A percentile compares a stretch with the other conserved stretches of the same genome.
Conservation (phyloP, 2,797 vertebrate species). For the Anguilla anguilla region DNA sequence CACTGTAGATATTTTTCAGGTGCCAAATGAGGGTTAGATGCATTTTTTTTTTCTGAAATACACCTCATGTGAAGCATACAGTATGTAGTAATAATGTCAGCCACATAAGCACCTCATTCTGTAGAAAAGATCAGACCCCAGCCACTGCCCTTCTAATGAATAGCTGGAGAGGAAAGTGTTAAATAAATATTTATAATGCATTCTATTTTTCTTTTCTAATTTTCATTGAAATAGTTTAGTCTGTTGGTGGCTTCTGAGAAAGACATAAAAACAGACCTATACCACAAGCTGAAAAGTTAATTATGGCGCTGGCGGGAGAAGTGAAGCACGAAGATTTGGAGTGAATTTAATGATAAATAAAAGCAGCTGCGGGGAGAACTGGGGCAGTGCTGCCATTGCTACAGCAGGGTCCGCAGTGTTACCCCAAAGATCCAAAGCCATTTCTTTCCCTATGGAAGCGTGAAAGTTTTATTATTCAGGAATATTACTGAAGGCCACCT, state of each 20-base stretch:
- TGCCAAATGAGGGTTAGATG: background rate
- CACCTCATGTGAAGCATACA: background rate
- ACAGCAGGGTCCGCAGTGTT: slow-evolving; percentile 58
- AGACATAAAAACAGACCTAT: slow-evolving; percentile 53
- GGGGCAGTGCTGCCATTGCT: slow-evolving; percentile 48
- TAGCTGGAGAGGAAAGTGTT: slow-evolving; percentile 60
- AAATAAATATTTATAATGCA: slow-evolving; percentile 61
- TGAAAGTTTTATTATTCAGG: slow-evolving; percentile 27
- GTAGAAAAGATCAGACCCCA: background rate
- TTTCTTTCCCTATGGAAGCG: slow-evolving; percentile 51
- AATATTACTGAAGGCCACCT: slow-evolving; percentile 7
- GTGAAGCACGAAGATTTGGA: slow-evolving; percentile 71
- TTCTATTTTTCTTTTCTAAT: slow-evolving; percentile 41
- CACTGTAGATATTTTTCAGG: background rate
- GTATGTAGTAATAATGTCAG: background rate
- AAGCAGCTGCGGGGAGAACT: slow-evolving; percentile 78
- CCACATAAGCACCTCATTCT: background rate
- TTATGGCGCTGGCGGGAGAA: slow-evolving; percentile 81
- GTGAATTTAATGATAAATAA: slow-evolving; percentile 77
- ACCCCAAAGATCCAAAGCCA: slow-evolving; percentile 63
- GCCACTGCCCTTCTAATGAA: slow-evolving; percentile 48
- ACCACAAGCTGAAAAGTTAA: slow-evolving; percentile 82
- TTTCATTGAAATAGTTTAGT: slow-evolving; percentile 61
- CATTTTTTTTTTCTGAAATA: background rate
- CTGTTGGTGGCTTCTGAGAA: slow-evolving; percentile 67